A percentile compares a stretch with the other conserved stretches of the same genome.
Conservation (phyloP, 1,140 invertebrate species). For the Caenorhabditis inopinata region DNA sequence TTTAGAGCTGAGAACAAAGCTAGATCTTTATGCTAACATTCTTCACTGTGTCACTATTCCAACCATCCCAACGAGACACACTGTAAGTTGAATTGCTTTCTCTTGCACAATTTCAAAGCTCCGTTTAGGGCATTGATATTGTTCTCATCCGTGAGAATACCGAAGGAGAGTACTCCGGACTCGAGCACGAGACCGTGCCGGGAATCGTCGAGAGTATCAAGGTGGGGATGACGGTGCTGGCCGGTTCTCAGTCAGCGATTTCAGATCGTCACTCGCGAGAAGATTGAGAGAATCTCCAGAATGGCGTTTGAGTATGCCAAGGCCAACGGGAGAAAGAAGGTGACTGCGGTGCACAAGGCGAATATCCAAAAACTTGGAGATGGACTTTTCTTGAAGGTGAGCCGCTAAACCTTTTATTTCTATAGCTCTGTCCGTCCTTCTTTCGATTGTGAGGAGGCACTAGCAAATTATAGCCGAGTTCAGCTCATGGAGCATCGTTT, state of each 20-base stretch:
- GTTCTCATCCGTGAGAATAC: slow-evolving; percentile 71
- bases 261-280: slow-evolving; percentile 82
- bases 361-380: slow-evolving; percentile 75
- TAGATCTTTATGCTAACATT: slow-evolving; percentile 74
- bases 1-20: slow-evolving; percentile 56
- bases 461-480: too few species aligned
- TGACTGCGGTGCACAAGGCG: slow-evolving; percentile 97
- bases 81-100: slow-evolving; percentile 65
- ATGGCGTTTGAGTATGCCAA: slow-evolving; percentile 95
- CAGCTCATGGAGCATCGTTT: too few species aligned
- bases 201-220: slow-evolving; percentile 97
- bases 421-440: too few species aligned
- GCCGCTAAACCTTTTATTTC: background rate
- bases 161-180: slow-evolving; percentile 77
- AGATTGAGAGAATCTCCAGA: slow-evolving; percentile 87
- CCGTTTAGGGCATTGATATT: slow-evolving; percentile 70
- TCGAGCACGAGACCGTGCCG: slow-evolving; percentile 90
- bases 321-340: slow-evolving; percentile 82
- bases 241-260: slow-evolving; percentile 11
- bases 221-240: slow-evolving; percentile 32
- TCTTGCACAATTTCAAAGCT: background rate
- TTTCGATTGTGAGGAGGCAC: too few species aligned
- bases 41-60: slow-evolving; percentile 90
- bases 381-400: slow-evolving; percentile 61
- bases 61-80: slow-evolving; percentile 81